A percentile compares a stretch with the other conserved stretches of the same genome.
Conservation (phyloP, 2,797 vertebrate species). For the Phataginus tricuspis region DNA sequence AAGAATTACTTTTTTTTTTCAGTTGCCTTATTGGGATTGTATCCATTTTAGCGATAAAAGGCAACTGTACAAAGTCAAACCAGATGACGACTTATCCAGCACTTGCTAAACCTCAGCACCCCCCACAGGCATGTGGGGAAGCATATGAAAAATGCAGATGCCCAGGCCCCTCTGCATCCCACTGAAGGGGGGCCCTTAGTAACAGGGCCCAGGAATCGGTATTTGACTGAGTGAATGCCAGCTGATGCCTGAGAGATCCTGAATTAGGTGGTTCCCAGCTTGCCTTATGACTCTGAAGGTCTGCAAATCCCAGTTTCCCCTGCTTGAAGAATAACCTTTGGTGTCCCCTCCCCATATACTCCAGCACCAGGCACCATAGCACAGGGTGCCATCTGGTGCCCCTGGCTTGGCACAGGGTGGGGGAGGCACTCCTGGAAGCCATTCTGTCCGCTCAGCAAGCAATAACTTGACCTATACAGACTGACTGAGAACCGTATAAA, state of each 20-base stretch:
- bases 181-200: background rate
- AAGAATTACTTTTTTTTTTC: background rate
- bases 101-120: background rate
- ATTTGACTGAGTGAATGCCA: background rate
- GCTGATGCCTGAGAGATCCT: background rate
- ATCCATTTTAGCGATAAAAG: background rate
- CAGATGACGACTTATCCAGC: background rate
- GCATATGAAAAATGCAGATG: background rate
- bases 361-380: background rate
- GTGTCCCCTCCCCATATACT: background rate
- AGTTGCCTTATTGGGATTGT: background rate
- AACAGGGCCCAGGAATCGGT: background rate
- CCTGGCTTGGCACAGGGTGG: background rate
- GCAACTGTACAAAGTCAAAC: background rate
- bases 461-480: background rate
- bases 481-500: background rate
- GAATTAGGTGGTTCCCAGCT: background rate
- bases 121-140: background rate
- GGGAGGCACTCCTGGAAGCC: background rate
- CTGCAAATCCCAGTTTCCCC: background rate
- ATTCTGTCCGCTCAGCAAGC: background rate
- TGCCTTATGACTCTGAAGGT: background rate
- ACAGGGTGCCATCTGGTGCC: background rate
- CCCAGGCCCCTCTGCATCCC: background rate
- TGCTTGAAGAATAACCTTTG: background rate